phyloP scores from a whole-genome alignment of 1,140 invertebrate genomes.

The Bombus affinis region DNA sequence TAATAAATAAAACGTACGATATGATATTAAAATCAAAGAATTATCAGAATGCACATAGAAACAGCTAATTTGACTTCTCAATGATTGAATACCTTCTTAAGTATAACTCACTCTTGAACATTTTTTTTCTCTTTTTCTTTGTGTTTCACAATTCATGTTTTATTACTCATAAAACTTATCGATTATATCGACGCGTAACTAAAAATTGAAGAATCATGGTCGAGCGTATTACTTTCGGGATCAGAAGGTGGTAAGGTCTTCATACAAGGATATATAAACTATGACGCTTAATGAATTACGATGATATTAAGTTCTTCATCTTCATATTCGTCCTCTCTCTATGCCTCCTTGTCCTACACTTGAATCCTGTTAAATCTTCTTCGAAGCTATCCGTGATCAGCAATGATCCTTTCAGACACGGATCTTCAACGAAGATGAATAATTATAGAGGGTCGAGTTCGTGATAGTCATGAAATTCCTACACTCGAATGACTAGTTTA shows the following conservation, averaged over 20 bases:
- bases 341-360: not conserved
- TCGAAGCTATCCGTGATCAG: not conserved
- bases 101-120: no score
- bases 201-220: not conserved
- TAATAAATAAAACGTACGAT: not conserved
- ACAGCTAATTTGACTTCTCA: not conserved
- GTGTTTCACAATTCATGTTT: not conserved
- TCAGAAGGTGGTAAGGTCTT: not conserved
- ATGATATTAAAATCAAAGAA: not conserved
- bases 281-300: not conserved
- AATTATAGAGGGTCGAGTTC: slow-evolving; percentile 1
- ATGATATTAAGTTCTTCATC: not conserved
- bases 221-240: no score
- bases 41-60: not conserved
- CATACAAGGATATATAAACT: not conserved
- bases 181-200: not conserved
- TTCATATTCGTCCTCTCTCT: no score
- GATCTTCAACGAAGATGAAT: not conserved
- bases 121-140: not conserved
- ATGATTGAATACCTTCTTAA: no score
- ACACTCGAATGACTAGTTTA: not conserved
- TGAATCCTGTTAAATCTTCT: not conserved
- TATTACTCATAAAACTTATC: no score
- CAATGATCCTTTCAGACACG: not conserved
- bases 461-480: not conserved